These are phyloP conservation scores for Agrotis clavis DNA, from an alignment of 2,888 invertebrate genomes.

Conservation along the genomic window DNA sequence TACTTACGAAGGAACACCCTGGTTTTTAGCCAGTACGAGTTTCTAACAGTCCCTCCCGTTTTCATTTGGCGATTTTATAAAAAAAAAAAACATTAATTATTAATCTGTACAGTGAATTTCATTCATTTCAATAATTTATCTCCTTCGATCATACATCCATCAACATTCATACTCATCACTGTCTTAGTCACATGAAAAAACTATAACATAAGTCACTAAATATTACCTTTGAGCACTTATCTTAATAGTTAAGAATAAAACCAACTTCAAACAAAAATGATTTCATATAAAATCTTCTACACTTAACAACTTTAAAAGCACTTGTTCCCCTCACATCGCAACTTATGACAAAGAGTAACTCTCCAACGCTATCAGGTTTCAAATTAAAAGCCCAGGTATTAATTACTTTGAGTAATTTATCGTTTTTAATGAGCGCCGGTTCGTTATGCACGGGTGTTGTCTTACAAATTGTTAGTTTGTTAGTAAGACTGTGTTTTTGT, in stretches of 20 bases:
- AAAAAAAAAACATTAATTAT: too few relatives aligned
- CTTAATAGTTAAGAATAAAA: background rate
- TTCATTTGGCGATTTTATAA: too few relatives aligned
- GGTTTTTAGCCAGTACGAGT: too few relatives aligned
- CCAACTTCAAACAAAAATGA: background rate
- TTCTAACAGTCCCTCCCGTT: too few relatives aligned
- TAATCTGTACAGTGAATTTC: too few relatives aligned
- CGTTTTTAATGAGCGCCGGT: slow-evolving; percentile 66
- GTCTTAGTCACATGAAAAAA: too few relatives aligned
- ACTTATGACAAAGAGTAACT: slow-evolving; percentile 43
- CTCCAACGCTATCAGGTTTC: slow-evolving; percentile 58
- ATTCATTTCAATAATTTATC: too few relatives aligned
- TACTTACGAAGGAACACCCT: too few relatives aligned
- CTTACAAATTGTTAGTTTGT: slow-evolving; percentile 53
- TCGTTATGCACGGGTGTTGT: slow-evolving; percentile 62
- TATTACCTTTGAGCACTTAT: too few relatives aligned
- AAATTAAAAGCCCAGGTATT: slow-evolving; percentile 70
- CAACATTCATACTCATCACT: too few relatives aligned
- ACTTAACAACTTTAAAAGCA: slow-evolving; percentile 13
- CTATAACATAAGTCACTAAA: too few relatives aligned
- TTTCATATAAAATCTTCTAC: background rate
- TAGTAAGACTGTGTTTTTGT: slow-evolving; percentile 15
- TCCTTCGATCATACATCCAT: too few relatives aligned
- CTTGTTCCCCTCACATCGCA: slow-evolving; percentile 15
- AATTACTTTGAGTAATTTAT: slow-evolving; percentile 66